A percentile compares a stretch with the other conserved stretches of the same genome.
Evolutionary conservation across 2,113 vertebrate species (phyloP).

Genomic region (Puntigrus tetrazona): DNA sequence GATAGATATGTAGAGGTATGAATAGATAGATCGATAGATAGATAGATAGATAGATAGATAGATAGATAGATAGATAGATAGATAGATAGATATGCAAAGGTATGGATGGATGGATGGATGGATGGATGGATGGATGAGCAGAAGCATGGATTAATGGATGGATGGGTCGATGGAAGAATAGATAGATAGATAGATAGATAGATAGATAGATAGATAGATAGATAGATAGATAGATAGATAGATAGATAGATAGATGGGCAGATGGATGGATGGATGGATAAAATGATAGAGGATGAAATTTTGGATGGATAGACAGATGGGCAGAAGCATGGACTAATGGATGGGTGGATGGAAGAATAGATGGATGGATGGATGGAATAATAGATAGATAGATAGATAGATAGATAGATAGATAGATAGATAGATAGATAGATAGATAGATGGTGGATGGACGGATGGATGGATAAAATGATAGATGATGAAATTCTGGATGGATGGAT

Average conservation of each 20-base stretch:
- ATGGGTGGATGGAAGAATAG: fast-evolving
- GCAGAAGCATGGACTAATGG: neutral
- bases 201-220: neutral
- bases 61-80: neutral
- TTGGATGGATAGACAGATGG: neutral
- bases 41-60: neutral
- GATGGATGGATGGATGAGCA: neutral
- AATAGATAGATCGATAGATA: neutral
- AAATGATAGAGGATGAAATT: neutral
- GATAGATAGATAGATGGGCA: neutral
- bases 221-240: neutral
- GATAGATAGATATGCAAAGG: neutral
- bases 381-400: neutral
- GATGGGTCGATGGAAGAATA: neutral
- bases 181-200: neutral
- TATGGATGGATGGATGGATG: neutral
- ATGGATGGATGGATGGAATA: neutral
- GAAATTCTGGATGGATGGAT: neutral
- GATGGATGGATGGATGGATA: neutral
- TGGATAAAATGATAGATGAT: too few species aligned
- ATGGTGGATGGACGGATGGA: neutral
- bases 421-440: neutral
- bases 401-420: neutral
- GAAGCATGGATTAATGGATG: neutral
- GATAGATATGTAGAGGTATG: neutral